A percentile compares a stretch with the other conserved stretches of the same genome.
These are phyloP conservation scores for Sisyra terminalis DNA, from an alignment of 2,888 invertebrate species.

Conservation along the genomic window DNA sequence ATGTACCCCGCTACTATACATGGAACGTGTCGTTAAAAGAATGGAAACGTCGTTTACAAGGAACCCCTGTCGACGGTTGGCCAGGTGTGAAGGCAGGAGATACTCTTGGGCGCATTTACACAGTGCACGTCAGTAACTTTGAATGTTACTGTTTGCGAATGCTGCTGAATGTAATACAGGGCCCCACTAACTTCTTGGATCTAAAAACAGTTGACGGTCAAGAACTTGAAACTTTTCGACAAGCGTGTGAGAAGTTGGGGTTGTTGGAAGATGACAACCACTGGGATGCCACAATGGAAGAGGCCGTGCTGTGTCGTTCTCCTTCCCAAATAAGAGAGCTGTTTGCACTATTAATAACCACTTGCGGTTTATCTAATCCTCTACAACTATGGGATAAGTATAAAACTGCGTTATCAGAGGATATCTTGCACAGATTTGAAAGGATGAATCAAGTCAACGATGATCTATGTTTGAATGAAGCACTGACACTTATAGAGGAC, in stretches of 20 bases:
- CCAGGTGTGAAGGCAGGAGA: conserved; percentile 13
- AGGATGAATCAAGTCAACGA: no score
- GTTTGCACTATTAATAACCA: no score
- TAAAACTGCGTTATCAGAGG: no score
- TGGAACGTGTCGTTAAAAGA: conserved; percentile 11
- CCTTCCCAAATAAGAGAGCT: no score
- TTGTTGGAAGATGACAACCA: conserved; percentile 21
- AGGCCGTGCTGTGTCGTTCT: conserved; percentile 13
- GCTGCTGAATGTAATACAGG: conserved; percentile 13
- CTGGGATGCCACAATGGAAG: conserved; percentile 18
- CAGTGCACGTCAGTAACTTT: conserved; percentile 14
- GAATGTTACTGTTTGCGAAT: conserved; percentile 15
- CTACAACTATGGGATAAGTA: no score
- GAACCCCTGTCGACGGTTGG: conserved; percentile 11
- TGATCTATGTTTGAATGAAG: no score
- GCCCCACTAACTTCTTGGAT: not conserved
- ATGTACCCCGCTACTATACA: conserved; percentile 13
- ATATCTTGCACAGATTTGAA: no score
- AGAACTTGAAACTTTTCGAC: conserved; percentile 15
- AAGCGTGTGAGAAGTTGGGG: conserved; percentile 17
- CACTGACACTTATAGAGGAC: no score
- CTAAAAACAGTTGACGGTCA: not conserved
- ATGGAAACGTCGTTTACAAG: conserved; percentile 13
- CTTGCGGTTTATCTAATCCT: no score
- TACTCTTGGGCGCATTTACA: conserved; percentile 15